Evolutionary conservation across 2,888 invertebrate species (phyloP).

Genomic region (Pantelozetes paolii): DNA sequence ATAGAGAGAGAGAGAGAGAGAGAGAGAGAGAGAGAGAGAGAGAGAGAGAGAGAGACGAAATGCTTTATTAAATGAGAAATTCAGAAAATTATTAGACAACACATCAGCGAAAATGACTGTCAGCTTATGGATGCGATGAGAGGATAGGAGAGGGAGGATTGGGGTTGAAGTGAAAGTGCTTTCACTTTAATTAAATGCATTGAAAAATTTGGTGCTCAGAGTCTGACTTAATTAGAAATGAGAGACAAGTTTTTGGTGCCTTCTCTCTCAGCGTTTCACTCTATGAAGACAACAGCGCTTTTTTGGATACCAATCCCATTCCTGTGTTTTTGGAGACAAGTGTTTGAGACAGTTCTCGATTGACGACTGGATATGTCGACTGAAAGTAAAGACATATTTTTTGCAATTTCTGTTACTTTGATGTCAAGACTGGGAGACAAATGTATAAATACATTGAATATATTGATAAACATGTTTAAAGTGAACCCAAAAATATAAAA

Average conservation of each 20-base stretch:
- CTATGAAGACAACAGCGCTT: not conserved
- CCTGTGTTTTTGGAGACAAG: not conserved
- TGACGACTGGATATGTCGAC: not conserved
- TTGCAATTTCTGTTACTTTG: too few relatives aligned
- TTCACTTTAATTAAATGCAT: constrained; percentile 6
- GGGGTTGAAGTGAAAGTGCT: not conserved
- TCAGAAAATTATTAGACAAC: not conserved
- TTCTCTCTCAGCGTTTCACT: not conserved
- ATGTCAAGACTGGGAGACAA: too few relatives aligned
- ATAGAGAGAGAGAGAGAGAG: too few relatives aligned
- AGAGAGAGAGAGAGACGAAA: not conserved
- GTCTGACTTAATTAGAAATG: constrained; percentile 1
- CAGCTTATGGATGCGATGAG: not conserved
- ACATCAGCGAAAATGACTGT: not conserved
- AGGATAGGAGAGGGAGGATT: not conserved
- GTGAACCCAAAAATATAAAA: too few relatives aligned
- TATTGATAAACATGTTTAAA: too few relatives aligned
- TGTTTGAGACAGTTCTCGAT: not conserved
- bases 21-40: not conserved
- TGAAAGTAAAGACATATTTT: not conserved
- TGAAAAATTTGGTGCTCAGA: not conserved
- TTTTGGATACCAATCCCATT: not conserved
- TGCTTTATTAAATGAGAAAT: not conserved
- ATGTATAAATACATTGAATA: too few relatives aligned
- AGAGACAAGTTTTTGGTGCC: not conserved